These are phyloP conservation scores for Megatriorchis doriae DNA, from an alignment of 2,113 vertebrate genomes.

Conservation along the genomic window DNA sequence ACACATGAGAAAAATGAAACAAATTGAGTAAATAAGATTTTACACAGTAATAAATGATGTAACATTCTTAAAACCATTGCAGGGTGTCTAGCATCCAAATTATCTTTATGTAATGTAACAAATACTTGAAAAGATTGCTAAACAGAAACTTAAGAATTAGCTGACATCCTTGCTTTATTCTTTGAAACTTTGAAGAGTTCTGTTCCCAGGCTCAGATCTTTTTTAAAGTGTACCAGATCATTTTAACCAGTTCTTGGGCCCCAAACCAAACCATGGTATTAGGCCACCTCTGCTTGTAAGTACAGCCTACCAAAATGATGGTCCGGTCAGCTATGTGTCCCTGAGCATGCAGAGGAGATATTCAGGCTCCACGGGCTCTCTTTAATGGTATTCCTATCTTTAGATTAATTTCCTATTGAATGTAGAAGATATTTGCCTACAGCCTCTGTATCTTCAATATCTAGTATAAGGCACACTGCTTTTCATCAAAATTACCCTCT, in stretches of 20 bases:
- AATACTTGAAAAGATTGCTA: background rate
- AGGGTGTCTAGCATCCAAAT: background rate
- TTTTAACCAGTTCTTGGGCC: background rate
- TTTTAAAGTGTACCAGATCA: accelerated
- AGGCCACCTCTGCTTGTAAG: background rate
- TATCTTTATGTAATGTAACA: background rate
- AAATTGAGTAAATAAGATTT: slow-evolving; percentile 31
- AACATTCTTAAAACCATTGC: background rate
- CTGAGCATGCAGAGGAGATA: background rate
- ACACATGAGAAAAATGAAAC: slow-evolving; percentile 31
- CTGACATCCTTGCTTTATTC: background rate
- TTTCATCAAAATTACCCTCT: background rate
- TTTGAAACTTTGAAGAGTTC: background rate
- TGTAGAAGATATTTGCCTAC: background rate
- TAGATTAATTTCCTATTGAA: background rate
- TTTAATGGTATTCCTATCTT: background rate
- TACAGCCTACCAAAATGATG: background rate
- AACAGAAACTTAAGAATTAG: background rate
- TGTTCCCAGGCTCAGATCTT: background rate
- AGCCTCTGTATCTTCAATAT: background rate
- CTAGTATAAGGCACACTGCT: background rate
- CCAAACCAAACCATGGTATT: background rate
- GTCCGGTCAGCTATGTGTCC: background rate
- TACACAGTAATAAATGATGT: slow-evolving; percentile 42
- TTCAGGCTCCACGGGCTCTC: background rate